Evolutionary conservation across 35 echinoderm and acorn worm genomes (phyloP).

Genomic region (Eucidaris tribuloides): DNA sequence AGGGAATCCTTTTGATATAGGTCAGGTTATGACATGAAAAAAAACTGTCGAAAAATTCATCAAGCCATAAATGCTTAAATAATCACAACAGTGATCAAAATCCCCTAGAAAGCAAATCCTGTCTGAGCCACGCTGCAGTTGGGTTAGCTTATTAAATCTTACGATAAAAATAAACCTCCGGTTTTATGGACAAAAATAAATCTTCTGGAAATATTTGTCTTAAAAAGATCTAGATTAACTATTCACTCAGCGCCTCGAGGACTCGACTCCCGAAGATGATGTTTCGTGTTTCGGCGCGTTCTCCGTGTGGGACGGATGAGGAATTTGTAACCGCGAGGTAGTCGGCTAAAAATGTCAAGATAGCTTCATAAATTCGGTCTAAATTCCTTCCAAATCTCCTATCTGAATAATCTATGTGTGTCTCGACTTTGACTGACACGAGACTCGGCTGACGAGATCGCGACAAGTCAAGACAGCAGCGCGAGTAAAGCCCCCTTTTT

Average conservation of each 20-base stretch:
- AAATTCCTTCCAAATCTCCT: constrained; percentile 18
- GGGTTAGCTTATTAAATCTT: background rate
- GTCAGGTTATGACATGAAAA: too few species aligned
- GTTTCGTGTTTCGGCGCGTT: background rate
- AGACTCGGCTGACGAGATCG: background rate
- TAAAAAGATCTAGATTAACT: constrained; percentile 11
- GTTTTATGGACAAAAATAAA: background rate
- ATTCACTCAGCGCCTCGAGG: background rate
- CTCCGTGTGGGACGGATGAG: constrained; percentile 1
- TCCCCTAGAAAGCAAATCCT: too few species aligned
- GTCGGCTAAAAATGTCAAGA: background rate
- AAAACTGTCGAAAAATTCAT: too few species aligned
- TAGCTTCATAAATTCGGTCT: background rate
- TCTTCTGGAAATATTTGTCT: constrained; percentile 20
- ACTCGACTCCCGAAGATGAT: background rate
- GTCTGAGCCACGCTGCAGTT: background rate
- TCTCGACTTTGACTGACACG: constrained; percentile 9
- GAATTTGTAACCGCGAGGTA: constrained; percentile 17
- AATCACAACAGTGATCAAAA: too few species aligned
- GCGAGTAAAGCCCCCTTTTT: background rate
- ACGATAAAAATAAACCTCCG: background rate
- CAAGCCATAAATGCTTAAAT: too few species aligned
- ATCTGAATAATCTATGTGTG: background rate
- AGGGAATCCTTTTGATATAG: too few species aligned
- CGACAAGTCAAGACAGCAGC: background rate